A percentile compares a stretch with the other conserved stretches of the same genome.
Conservation (phyloP, 2,797 vertebrate species). For the Myiothlypis chrysogaster region DNA sequence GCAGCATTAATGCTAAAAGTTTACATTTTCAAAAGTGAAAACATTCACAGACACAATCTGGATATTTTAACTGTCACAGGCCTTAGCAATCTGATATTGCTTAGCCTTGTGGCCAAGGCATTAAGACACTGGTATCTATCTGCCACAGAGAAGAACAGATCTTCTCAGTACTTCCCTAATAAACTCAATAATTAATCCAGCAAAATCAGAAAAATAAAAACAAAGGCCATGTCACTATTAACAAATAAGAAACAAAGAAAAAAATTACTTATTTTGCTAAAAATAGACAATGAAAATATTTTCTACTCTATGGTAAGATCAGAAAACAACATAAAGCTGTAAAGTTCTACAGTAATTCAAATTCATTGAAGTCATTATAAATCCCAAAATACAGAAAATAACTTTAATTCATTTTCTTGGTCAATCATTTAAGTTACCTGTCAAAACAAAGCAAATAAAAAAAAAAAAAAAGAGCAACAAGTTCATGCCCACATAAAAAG, state of each 20-base stretch:
- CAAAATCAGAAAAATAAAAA: neutral
- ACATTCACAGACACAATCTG: constrained; percentile 23
- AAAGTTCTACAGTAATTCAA: neutral
- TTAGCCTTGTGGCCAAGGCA: neutral
- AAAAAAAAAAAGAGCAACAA: neutral
- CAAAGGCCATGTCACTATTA: neutral
- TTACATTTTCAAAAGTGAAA: constrained; percentile 35
- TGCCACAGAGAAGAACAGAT: neutral
- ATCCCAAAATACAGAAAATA: neutral
- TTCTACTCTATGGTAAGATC: neutral
- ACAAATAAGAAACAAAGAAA: neutral
- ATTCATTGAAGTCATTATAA: neutral
- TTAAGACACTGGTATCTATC: neutral
- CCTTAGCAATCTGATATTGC: neutral
- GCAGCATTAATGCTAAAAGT: constrained; percentile 4
- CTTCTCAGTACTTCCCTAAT: neutral
- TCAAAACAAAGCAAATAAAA: neutral
- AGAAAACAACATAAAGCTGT: neutral
- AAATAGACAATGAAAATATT: neutral
- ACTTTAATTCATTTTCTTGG: neutral
- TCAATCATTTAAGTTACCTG: neutral
- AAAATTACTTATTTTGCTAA: neutral
- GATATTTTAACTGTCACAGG: constrained; percentile 9
- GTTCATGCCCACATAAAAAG: neutral
- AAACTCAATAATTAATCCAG: neutral